Percentiles rank a stretch among this genome's conserved stretches.
Conservation (phyloP, 1,140 invertebrate genomes). For the Drosophila tropicalis region DNA sequence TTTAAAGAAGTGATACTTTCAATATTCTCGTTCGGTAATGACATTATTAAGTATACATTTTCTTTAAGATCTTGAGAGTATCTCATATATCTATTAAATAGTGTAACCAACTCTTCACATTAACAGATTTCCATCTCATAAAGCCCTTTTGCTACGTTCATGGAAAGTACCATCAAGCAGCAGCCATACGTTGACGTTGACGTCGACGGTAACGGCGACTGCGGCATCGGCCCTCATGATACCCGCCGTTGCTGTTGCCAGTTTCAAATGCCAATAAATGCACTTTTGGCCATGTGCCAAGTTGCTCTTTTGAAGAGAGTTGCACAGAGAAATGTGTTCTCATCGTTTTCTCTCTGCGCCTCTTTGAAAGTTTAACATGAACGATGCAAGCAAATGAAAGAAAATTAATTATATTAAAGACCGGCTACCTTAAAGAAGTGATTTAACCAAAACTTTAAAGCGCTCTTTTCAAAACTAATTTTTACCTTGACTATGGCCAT, state of each 20-base stretch:
- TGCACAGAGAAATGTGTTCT: slow-evolving; percentile 18
- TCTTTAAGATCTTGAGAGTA: no score
- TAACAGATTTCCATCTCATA: no score
- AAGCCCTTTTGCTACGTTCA: slow-evolving; percentile 53
- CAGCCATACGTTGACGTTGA: slow-evolving; percentile 54
- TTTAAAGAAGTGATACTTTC: no score
- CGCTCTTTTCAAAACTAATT: no score
- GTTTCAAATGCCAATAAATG: slow-evolving; percentile 74
- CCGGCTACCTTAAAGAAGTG: background rate
- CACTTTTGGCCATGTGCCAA: slow-evolving; percentile 82
- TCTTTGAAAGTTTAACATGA: slow-evolving; percentile 24
- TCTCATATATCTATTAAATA: no score
- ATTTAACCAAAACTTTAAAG: no score
- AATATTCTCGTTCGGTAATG: no score
- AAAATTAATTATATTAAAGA: slow-evolving; percentile 14
- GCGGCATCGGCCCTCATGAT: slow-evolving; percentile 53
- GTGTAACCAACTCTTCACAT: no score
- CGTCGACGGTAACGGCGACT: slow-evolving; percentile 28
- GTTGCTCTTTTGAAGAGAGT: slow-evolving; percentile 67
- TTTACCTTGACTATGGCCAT: no score
- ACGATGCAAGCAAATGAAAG: background rate
- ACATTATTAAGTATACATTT: no score
- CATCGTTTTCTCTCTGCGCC: slow-evolving; percentile 13
- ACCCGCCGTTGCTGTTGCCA: slow-evolving; percentile 23
- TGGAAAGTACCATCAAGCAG: slow-evolving; percentile 34